Evolutionary conservation across 35 echinoderm and acorn worm genomes (phyloP), one percentile per base, ranked within the genome.

Genomic region (Chiridota heheva): DNA sequence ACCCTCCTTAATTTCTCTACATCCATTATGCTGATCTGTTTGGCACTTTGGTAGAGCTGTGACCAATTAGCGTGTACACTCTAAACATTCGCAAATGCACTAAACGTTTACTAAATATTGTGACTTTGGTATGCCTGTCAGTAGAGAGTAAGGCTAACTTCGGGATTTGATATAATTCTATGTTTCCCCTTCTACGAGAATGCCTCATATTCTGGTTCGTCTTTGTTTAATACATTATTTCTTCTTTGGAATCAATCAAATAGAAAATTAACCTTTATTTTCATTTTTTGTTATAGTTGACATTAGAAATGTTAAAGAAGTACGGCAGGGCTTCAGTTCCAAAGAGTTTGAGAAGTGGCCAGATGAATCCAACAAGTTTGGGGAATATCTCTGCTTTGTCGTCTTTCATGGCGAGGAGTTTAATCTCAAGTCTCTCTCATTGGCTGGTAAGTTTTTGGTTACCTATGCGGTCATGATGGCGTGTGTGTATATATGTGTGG

Each of bases 291-390:
- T 31, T 31, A 36, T 37, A 80, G 76, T 57, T 42, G 53, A 59
- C 76, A 92, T 98, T 40, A 47, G 85, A 32, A 85, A 91, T 44
- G 92, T 98, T 44, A 91, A 92, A 86, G 95, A 98, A 61, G 62
- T 98, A 35, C 84, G 95, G 42, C 70, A 72, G 8, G 95, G 95
- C n/a, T 87, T 87, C 81, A 84, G 57, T 44, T 92, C 89, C 40
- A 82, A 85, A 34, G 95, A 98, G 38, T 98, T 98, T 85, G 89
- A 98, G 67, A 91, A 80, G 59, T 98, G 95, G 95, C 89, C 95
- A 42, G 95, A 98, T 26, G 95, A 98, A 42, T 66, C 63, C 40
- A 78, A 81, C 25, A 88, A 72, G 16, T 57, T 71, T 12, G 72
- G 82, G 22, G 25, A 58, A n/a, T 73, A 67, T 39, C 39, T 84